Base-by-base conservation (phyloP, 2,797 vertebrate genomes). In the Pangasius mekongensis region DNA sequence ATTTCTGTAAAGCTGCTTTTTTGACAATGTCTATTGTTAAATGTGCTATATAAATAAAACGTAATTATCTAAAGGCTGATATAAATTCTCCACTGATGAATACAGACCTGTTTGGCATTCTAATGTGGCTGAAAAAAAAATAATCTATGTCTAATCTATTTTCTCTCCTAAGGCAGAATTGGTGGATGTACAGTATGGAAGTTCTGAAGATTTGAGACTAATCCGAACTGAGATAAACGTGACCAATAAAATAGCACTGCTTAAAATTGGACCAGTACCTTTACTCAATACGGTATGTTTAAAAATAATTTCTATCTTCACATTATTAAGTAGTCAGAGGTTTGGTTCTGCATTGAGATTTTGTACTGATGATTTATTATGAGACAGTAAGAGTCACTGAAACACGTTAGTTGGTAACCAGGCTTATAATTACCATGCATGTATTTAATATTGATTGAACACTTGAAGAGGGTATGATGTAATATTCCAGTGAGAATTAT, bases 191-290 rank as follows among this genome's bases (percentile, higher is more conserved):
- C 97, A 96, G 91, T 99, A 99, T 36, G 97, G 97, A 85, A 95
- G 93, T 0, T 39, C 92, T 88, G 95, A 96, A 49, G 96, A 98
- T 89, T 93, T 99, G 92, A 95, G 93, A 90, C 94, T 86, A 89
- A 92, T 96, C 92, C 95, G 90, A 94, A 89, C 93, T 77, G 81
- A 90, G 87, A 94, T 93, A 90, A 97, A 97, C 0, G 90, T 96
- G 89, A 97, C 96, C 92, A 96, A 96, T 92, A 97, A 95, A 93
- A 97, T 99, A 85, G 98, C 98, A 66, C 93, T 98, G 86, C 89
- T 99, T 93, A 99, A 99, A 94, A 95, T 99, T 0, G 98, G 98
- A 93, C 95, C 95, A 86, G 94, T 96, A 16, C 98, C 98, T 86
- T 92, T 99, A 89, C 94, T 97, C 16, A 98, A 98, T 92, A 99